A percentile compares a stretch with the other conserved stretches of the same genome.
Conservation (phyloP, 2,797 vertebrate genomes). For the Chaetophractus vellerosus region DNA sequence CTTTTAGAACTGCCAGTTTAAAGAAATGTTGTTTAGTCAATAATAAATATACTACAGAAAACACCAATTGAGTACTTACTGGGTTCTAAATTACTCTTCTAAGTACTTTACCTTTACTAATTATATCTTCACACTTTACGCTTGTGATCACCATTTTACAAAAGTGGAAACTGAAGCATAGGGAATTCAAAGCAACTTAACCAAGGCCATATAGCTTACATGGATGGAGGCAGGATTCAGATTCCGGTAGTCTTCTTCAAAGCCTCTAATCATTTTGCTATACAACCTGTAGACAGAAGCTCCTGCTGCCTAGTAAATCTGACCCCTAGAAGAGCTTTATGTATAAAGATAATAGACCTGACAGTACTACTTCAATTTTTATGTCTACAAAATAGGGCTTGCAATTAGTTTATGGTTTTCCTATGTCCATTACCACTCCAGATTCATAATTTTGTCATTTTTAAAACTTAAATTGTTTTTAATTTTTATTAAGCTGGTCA, state of each 20-base stretch:
- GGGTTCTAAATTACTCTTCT: not conserved
- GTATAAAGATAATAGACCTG: not conserved
- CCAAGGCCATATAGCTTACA: not conserved
- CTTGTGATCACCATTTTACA: conserved; percentile 37
- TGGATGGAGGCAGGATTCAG: not conserved
- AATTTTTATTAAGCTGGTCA: conserved; percentile 47
- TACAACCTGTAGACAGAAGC: not conserved
- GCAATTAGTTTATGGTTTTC: conserved; percentile 30
- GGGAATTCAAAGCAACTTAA: not conserved
- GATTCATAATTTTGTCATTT: conserved; percentile 49
- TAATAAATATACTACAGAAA: not conserved
- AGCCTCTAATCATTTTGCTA: not conserved
- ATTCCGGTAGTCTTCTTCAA: not conserved
- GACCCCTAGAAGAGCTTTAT: not conserved
- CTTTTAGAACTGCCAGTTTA: conserved; percentile 17
- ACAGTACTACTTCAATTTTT: not conserved
- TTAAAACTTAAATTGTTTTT: not conserved
- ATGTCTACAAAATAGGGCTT: not conserved
- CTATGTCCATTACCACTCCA: not conserved
- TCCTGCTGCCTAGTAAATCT: not conserved
- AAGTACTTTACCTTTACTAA: conserved; percentile 4
- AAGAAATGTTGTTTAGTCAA: not conserved
- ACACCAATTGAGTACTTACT: not conserved
- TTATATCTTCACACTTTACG: not conserved
- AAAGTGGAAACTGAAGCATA: not conserved